These are phyloP conservation scores for Vidua chalybeata DNA, from an alignment of 2,113 vertebrate genomes.

Conservation along the genomic window DNA sequence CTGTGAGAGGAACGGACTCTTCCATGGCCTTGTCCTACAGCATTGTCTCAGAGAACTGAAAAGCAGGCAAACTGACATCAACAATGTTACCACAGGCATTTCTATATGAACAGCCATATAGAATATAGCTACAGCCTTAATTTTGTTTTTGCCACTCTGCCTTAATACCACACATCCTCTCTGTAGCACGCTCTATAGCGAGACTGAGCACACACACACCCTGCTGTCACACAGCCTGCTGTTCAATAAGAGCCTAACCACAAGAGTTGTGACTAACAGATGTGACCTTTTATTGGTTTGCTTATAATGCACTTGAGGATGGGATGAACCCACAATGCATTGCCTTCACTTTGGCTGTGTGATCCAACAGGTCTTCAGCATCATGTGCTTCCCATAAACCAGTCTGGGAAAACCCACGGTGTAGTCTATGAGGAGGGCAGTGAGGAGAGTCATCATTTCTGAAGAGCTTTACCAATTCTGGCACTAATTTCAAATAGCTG, in stretches of 20 bases:
- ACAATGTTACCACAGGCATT: background rate
- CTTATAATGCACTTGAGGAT: background rate
- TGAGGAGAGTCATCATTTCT: background rate
- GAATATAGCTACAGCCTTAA: background rate
- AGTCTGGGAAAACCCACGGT: background rate
- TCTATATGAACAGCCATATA: background rate
- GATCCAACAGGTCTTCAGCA: background rate
- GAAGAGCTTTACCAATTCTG: background rate
- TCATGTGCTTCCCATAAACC: background rate
- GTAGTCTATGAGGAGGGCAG: background rate
- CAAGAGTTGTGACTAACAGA: slow-evolving; percentile 24
- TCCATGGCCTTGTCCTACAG: background rate
- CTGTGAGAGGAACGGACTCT: background rate
- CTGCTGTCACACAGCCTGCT: background rate
- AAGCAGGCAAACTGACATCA: background rate
- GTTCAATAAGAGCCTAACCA: slow-evolving; percentile 22
- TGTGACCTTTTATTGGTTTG: slow-evolving; percentile 30
- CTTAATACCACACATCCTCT: background rate
- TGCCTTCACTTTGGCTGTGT: background rate
- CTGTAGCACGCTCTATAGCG: background rate
- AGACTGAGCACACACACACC: background rate
- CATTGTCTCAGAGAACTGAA: background rate
- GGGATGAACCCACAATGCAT: background rate
- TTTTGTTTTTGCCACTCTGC: background rate
- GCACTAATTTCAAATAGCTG: background rate